A percentile compares a stretch with the other conserved stretches of the same genome.
phyloP scores from a whole-genome alignment of 2,113 vertebrate species.

The Alligator mississippiensis region DNA sequence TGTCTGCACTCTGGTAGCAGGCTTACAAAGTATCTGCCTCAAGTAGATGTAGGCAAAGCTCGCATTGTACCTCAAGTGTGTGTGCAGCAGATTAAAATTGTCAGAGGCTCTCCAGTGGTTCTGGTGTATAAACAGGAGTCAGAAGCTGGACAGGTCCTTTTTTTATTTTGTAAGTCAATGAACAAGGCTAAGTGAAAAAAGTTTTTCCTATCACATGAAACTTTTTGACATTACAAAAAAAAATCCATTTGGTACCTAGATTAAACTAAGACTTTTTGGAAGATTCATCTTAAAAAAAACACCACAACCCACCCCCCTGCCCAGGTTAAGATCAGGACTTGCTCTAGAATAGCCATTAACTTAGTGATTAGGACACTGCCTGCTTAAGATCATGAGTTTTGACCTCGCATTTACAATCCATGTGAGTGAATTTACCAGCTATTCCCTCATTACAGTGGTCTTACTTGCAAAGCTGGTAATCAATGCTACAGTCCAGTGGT shows the following conservation, averaged over 20 bases:
- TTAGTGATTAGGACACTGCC: too few species aligned
- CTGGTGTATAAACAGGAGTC: not conserved
- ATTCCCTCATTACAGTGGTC: too few species aligned
- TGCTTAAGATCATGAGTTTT: too few species aligned
- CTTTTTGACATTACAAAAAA: not conserved
- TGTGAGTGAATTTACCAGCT: too few species aligned
- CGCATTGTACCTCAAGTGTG: not conserved
- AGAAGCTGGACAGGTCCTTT: conserved; percentile 3
- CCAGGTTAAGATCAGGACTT: too few species aligned
- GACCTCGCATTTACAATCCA: too few species aligned
- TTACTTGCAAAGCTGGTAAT: not conserved
- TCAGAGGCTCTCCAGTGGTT: not conserved
- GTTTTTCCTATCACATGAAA: not conserved
- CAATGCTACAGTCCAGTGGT: not conserved
- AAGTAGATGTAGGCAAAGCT: not conserved
- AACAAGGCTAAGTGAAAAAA: not conserved
- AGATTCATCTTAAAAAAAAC: too few species aligned
- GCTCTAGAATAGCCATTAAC: too few species aligned
- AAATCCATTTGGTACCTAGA: not conserved
- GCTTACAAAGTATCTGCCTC: rapidly evolving
- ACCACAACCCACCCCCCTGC: too few species aligned
- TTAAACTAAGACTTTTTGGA: not conserved
- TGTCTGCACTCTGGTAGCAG: not conserved
- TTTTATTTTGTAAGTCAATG: not conserved
- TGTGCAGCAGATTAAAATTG: not conserved